A percentile compares a stretch with the other conserved stretches of the same genome.
Conservation (phyloP, 2,888 invertebrate genomes). For the Psylliodes chrysocephalus region DNA sequence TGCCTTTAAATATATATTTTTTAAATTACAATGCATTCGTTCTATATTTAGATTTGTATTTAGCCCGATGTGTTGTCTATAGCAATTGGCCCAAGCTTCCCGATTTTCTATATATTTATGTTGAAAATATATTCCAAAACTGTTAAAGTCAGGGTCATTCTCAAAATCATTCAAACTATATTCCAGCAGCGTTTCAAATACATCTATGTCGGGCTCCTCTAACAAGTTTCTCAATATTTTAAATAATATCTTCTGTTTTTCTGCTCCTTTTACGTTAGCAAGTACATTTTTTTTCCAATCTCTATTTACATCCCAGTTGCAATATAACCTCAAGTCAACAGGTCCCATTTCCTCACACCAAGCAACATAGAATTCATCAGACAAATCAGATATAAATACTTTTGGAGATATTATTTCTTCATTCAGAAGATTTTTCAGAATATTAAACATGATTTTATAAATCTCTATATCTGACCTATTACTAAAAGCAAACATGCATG, state of each 20-base stretch:
- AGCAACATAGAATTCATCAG: constrained; percentile 30
- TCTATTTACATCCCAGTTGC: constrained; percentile 36
- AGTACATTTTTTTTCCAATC: constrained; percentile 32
- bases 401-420: constrained; percentile 25
- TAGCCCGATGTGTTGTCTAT: constrained; percentile 31
- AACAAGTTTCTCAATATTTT: constrained; percentile 32
- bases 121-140: constrained; percentile 40
- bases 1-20: background rate
- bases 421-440: constrained; percentile 1
- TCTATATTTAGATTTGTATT: constrained; percentile 37
- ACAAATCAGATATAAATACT: constrained; percentile 40
- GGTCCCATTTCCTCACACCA: constrained; percentile 32
- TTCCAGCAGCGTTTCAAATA: constrained; percentile 36
- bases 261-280: constrained; percentile 26
- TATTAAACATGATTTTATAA: constrained; percentile 15
- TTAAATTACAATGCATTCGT: constrained; percentile 19
- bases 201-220: constrained; percentile 33
- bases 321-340: constrained; percentile 33
- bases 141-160: constrained; percentile 19
- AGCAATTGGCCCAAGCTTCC: constrained; percentile 42
- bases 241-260: constrained; percentile 20
- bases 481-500: constrained; percentile 24
- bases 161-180: constrained; percentile 22
- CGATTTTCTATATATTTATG: constrained; percentile 28
- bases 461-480: constrained; percentile 23